Evolutionary conservation across 1,140 invertebrate genomes (phyloP).

Genomic region (Notospermus geniculatus): DNA sequence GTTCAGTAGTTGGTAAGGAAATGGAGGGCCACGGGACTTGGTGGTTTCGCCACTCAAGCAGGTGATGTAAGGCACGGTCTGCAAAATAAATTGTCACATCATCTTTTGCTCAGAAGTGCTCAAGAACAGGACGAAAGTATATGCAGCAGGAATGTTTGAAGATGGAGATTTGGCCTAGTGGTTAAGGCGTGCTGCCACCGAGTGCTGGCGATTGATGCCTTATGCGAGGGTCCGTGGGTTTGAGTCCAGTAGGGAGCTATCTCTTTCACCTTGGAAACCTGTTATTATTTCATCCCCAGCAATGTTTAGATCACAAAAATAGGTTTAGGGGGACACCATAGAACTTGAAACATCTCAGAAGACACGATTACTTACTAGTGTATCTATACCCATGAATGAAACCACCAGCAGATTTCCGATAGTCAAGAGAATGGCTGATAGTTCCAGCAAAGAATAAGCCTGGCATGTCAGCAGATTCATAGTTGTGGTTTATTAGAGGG

Average conservation of each 20-base stretch:
- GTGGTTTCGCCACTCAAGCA: constrained; percentile 55
- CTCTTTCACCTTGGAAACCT: neutral
- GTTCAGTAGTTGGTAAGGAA: constrained; percentile 30
- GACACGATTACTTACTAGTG: constrained; percentile 53
- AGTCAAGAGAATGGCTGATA: constrained; percentile 56
- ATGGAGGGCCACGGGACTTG: constrained; percentile 51
- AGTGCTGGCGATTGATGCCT: too few species aligned
- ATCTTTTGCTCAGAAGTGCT: too few species aligned
- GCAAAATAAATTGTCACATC: too few species aligned
- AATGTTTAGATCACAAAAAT: too few species aligned
- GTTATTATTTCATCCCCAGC: too few species aligned
- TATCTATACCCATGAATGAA: constrained; percentile 61
- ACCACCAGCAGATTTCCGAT: constrained; percentile 58
- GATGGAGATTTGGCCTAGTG: too few species aligned
- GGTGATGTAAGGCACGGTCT: constrained; percentile 52
- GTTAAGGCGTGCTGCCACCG: too few species aligned
- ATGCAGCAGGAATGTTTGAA: too few species aligned
- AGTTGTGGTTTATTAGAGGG: constrained; percentile 51
- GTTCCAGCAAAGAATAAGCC: constrained; percentile 56
- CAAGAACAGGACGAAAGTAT: too few species aligned
- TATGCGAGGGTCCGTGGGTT: too few species aligned
- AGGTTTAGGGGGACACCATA: too few species aligned
- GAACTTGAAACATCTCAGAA: too few species aligned
- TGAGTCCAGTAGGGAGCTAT: neutral
- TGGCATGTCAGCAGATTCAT: constrained; percentile 48